A percentile compares a stretch with the other conserved stretches of the same genome.
These are phyloP conservation scores for Andrena haemorrhoa DNA, from an alignment of 2,888 invertebrate species.

Conservation along the genomic window DNA sequence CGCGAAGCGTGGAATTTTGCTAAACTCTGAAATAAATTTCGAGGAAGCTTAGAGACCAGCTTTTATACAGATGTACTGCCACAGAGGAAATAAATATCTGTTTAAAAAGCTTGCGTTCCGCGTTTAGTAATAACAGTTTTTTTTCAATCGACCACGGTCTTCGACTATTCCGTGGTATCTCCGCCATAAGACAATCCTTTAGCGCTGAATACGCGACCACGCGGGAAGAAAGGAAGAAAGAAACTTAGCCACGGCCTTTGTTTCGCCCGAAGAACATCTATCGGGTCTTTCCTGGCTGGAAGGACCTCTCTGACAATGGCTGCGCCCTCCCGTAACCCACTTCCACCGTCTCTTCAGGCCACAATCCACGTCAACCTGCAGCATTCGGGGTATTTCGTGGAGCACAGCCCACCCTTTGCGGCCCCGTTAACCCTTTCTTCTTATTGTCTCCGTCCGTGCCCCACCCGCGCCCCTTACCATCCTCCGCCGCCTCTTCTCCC, in stretches of 20 bases:
- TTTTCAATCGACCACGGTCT: too few relatives aligned
- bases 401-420: constrained; percentile 20
- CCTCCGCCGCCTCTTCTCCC: constrained; percentile 39
- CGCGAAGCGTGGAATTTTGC: too few relatives aligned
- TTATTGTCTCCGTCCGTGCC: constrained; percentile 58
- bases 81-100: too few relatives aligned
- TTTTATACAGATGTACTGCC: too few relatives aligned
- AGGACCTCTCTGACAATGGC: constrained; percentile 56
- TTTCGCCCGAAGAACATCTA: constrained; percentile 42
- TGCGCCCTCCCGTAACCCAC: constrained; percentile 56
- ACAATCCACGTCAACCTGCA: constrained; percentile 51
- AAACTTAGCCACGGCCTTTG: constrained; percentile 38
- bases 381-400: constrained; percentile 54
- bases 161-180: not conserved
- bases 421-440: constrained; percentile 35
- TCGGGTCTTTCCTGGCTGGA: constrained; percentile 45
- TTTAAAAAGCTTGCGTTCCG: too few relatives aligned
- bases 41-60: too few relatives aligned
- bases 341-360: constrained; percentile 58
- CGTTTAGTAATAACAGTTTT: too few relatives aligned
- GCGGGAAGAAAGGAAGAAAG: constrained; percentile 11
- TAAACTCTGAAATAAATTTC: too few relatives aligned
- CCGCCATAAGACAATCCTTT: not conserved
- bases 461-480: constrained; percentile 23
- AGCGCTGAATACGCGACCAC: constrained; percentile 1